Percentiles rank a stretch among this genome's conserved stretches.
These are phyloP conservation scores for Galeruca laticollis DNA, from an alignment of 2,888 invertebrate species.

Conservation along the genomic window DNA sequence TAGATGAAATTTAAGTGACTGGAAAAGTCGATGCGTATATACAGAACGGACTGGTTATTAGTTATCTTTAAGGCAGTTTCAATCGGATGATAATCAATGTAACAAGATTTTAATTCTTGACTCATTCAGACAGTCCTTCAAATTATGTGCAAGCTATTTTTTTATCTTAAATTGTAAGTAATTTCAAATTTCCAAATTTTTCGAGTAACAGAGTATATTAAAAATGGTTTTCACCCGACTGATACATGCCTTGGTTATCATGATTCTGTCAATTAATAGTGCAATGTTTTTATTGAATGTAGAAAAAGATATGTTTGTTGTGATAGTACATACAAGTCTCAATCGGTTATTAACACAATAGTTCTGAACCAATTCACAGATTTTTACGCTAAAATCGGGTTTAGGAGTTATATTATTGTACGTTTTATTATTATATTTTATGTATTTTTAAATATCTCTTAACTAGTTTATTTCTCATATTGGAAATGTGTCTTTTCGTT, in stretches of 20 bases:
- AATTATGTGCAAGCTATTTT: background rate
- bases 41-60: constrained; percentile 52
- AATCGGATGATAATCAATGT: background rate
- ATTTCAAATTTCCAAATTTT: no score
- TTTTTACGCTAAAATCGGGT: background rate
- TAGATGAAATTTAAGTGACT: constrained; percentile 60
- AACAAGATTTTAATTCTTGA: background rate
- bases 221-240: background rate
- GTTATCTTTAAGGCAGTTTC: constrained; percentile 7
- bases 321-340: constrained; percentile 12
- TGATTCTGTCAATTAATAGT: constrained; percentile 31
- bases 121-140: background rate
- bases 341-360: constrained; percentile 6
- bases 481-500: constrained; percentile 5
- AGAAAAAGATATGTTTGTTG: constrained; percentile 10
- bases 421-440: background rate
- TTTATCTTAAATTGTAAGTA: no score
- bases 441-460: background rate
- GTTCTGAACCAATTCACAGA: background rate
- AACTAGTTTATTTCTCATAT: background rate
- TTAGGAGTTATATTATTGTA: background rate
- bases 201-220: no score
- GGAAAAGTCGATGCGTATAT: constrained; percentile 61
- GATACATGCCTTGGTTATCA: constrained; percentile 10
- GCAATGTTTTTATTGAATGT: constrained; percentile 25